Evolutionary conservation across 2,888 invertebrate genomes (phyloP).

Genomic region (Diadegma fenestrale): DNA sequence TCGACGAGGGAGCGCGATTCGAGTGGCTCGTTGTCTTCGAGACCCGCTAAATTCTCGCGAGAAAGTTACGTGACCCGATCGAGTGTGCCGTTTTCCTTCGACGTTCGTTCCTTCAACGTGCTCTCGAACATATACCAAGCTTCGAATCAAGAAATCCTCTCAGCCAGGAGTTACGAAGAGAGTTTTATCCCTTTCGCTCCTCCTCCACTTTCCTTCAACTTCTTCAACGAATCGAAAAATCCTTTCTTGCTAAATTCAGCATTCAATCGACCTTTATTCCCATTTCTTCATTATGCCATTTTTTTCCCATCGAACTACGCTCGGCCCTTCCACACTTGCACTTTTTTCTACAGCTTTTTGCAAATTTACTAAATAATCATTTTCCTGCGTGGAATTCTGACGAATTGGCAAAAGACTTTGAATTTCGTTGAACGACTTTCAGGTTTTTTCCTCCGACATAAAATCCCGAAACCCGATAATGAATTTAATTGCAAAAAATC

Average conservation of each 20-base stretch:
- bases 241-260: neutral
- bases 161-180: conserved; percentile 11
- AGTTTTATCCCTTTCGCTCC: conserved; percentile 4
- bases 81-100: neutral
- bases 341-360: neutral
- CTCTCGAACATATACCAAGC: conserved; percentile 4
- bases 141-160: conserved; percentile 13
- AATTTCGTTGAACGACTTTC: neutral
- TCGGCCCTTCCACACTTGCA: neutral
- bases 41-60: conserved; percentile 61
- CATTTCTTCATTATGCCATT: neutral
- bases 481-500: neutral
- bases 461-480: neutral
- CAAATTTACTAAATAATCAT: neutral
- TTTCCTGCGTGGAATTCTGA: neutral
- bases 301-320: neutral
- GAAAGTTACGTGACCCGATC: conserved; percentile 67
- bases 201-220: conserved; percentile 2
- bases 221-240: conserved; percentile 5
- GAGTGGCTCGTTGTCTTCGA: conserved; percentile 30
- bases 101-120: conserved; percentile 1
- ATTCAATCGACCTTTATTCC: neutral
- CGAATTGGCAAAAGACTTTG: neutral
- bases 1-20: conserved; percentile 64
- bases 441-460: neutral